These are phyloP conservation scores for Bathynomus jamesi DNA, from an alignment of 1,140 invertebrate species.

Conservation along the genomic window DNA sequence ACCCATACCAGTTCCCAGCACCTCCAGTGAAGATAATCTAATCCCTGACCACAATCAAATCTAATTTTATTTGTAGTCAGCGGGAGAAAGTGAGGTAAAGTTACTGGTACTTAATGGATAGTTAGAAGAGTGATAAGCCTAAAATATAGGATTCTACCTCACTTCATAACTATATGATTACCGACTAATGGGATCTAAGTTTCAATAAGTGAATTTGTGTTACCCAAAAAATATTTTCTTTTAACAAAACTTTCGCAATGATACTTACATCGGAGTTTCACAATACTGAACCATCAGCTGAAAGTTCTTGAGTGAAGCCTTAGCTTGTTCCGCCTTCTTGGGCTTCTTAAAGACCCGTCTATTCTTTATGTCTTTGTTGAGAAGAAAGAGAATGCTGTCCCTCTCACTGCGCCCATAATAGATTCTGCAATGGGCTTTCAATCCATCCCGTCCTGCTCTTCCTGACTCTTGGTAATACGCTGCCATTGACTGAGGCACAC, in stretches of 20 bases:
- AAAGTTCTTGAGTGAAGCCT: conserved; percentile 60
- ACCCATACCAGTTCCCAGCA: too few relatives aligned
- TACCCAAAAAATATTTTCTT: background rate
- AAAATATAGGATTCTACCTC: too few relatives aligned
- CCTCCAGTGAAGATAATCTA: too few relatives aligned
- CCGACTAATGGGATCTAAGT: background rate
- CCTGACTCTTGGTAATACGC: conserved; percentile 57
- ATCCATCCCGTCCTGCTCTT: conserved; percentile 57
- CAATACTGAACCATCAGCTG: conserved; percentile 68
- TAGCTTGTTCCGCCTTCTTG: conserved; percentile 50
- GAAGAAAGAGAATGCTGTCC: conserved; percentile 68
- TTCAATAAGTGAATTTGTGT: background rate
- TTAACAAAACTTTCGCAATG: background rate
- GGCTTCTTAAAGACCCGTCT: conserved; percentile 54
- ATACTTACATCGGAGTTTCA: conserved; percentile 54
- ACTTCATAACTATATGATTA: background rate
- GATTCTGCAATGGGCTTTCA: conserved; percentile 52
- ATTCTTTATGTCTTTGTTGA: conserved; percentile 46
- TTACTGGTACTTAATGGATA: too few relatives aligned
- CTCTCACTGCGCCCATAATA: conserved; percentile 70
- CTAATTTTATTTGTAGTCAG: too few relatives aligned
- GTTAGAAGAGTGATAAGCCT: too few relatives aligned
- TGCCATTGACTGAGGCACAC: conserved; percentile 68
- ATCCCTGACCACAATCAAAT: too few relatives aligned
- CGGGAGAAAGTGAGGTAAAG: too few relatives aligned